These are phyloP conservation scores for Drosophila pallidifrons DNA, from an alignment of 1,140 invertebrate species.

Conservation along the genomic window DNA sequence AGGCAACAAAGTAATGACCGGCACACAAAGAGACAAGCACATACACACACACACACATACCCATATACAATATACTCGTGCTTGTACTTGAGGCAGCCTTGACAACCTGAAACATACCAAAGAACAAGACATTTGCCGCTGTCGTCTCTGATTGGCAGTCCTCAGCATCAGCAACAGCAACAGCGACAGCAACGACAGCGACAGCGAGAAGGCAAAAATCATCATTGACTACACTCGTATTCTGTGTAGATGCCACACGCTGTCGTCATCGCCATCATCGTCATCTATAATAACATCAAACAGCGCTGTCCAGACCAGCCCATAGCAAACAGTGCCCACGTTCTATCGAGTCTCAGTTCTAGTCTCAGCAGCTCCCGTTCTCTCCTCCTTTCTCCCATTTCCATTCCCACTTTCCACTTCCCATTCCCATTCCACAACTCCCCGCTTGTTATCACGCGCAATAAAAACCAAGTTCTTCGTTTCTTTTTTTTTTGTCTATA, in stretches of 20 bases:
- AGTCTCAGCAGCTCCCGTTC: slow-evolving; percentile 45
- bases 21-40: slow-evolving; percentile 23
- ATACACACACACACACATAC: slow-evolving; percentile 15
- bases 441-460: slow-evolving; percentile 79
- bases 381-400: not conserved
- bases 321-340: slow-evolving; percentile 34
- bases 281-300: slow-evolving; percentile 83
- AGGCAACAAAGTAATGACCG: slow-evolving; percentile 77
- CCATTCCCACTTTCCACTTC: not conserved
- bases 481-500: slow-evolving; percentile 42
- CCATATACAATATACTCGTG: slow-evolving; percentile 16
- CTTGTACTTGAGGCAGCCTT: slow-evolving; percentile 63
- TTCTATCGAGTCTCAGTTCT: slow-evolving; percentile 17
- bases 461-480: slow-evolving; percentile 67
- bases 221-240: slow-evolving; percentile 36
- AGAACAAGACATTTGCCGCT: slow-evolving; percentile 75
- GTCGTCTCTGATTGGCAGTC: slow-evolving; percentile 77
- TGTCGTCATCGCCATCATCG: slow-evolving; percentile 72
- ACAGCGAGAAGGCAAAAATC: slow-evolving; percentile 33
- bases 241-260: slow-evolving; percentile 34
- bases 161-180: slow-evolving; percentile 19
- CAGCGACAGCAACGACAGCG: not conserved
- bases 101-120: slow-evolving; percentile 75
- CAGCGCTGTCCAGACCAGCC: slow-evolving; percentile 69
- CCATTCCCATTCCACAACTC: slow-evolving; percentile 37